A percentile compares a stretch with the other conserved stretches of the same genome.
phyloP scores from a whole-genome alignment of 2,113 vertebrate genomes.

The Xenus cinereus region DNA sequence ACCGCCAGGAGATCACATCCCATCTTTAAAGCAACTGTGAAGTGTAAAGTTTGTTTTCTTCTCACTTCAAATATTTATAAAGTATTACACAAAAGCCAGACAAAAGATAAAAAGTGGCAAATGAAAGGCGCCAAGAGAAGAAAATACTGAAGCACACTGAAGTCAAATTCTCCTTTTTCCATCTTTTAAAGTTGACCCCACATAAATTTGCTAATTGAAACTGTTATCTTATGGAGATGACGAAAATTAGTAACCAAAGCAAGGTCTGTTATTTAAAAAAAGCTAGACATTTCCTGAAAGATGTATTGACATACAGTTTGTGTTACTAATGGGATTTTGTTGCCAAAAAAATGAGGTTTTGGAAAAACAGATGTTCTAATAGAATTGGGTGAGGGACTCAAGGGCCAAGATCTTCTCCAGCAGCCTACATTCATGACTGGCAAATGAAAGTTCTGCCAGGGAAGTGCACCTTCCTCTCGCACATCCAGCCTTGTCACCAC shows the following conservation, averaged over 20 bases:
- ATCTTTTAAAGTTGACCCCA: not conserved
- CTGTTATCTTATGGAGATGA: not conserved
- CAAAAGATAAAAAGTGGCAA: not conserved
- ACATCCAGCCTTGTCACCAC: not conserved
- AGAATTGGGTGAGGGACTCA: not conserved
- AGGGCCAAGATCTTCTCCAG: not conserved
- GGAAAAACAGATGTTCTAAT: not conserved
- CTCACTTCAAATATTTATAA: not conserved
- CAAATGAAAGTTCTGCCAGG: not conserved
- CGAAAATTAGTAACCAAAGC: not conserved
- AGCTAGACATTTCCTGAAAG: not conserved
- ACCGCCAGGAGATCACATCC: fast-evolving
- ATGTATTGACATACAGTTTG: not conserved
- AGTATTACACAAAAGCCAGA: not conserved
- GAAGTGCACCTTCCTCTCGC: not conserved
- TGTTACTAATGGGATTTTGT: fast-evolving
- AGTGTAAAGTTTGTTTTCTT: not conserved
- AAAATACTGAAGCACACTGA: not conserved
- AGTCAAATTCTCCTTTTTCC: not conserved
- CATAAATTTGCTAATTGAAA: not conserved
- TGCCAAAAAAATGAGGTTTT: not conserved
- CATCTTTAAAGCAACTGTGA: not conserved
- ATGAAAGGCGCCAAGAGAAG: not conserved
- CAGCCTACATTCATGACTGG: not conserved
- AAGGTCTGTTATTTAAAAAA: not conserved